These are phyloP conservation scores for Calliopsis andreniformis DNA, from an alignment of 1,140 invertebrate genomes.

Conservation along the genomic window DNA sequence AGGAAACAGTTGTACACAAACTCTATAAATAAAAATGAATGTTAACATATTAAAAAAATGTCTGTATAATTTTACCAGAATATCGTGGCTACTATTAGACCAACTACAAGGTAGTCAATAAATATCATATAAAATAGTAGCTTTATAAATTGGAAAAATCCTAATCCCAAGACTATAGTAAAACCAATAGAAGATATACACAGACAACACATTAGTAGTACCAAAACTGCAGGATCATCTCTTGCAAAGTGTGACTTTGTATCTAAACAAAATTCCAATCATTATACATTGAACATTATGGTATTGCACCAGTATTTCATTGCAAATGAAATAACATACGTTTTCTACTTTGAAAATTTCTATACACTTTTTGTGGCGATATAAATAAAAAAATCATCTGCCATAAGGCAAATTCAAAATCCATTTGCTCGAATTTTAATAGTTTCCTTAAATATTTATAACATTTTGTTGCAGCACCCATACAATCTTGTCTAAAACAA, in stretches of 20 bases:
- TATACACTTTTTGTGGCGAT: constrained; percentile 98
- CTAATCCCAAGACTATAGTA: constrained; percentile 89
- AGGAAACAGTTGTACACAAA: constrained; percentile 28
- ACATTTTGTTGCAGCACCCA: constrained; percentile 94
- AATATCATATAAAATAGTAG: constrained; percentile 97
- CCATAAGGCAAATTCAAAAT: constrained; percentile 99
- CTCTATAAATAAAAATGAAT: too few species aligned
- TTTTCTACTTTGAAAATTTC: constrained; percentile 99
- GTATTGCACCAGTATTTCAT: constrained; percentile 5
- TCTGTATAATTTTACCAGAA: constrained; percentile 87
- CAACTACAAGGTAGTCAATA: constrained; percentile 96
- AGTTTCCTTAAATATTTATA: constrained; percentile 96
- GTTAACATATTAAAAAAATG: background rate
- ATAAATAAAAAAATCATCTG: constrained; percentile 99
- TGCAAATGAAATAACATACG: constrained; percentile 85
- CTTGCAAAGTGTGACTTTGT: constrained; percentile 99
- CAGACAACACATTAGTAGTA: constrained; percentile 93
- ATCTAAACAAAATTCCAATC: constrained; percentile 87
- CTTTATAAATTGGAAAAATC: constrained; percentile 89
- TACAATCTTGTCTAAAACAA: constrained; percentile 85
- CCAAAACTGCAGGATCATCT: constrained; percentile 99
- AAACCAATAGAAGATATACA: constrained; percentile 95
- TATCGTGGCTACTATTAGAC: constrained; percentile 93
- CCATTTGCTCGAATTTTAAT: constrained; percentile 98
- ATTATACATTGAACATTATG: constrained; percentile 22